A percentile compares a stretch with the other conserved stretches of the same genome.
Evolutionary conservation across 1,140 invertebrate species (phyloP).

Genomic region (Metaphire vulgaris): DNA sequence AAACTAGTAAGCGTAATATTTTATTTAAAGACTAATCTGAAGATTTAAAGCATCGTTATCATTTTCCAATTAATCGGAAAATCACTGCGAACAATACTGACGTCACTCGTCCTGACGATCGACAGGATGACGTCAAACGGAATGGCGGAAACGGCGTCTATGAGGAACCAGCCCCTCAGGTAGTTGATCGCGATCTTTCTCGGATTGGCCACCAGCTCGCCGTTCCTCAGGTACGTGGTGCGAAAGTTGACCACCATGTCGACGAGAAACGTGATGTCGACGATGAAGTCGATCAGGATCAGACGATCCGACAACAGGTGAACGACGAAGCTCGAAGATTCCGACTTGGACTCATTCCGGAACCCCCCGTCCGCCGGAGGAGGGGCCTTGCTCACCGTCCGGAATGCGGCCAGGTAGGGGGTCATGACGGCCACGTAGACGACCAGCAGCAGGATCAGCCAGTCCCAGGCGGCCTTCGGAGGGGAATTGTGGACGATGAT

Average conservation of each 20-base stretch:
- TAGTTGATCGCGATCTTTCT: conserved; percentile 51
- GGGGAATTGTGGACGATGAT: conserved; percentile 94
- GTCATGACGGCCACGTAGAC: conserved; percentile 97
- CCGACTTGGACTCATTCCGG: neutral
- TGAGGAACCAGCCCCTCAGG: conserved; percentile 53
- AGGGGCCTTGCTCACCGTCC: too few relatives aligned
- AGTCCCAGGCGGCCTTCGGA: conserved; percentile 95
- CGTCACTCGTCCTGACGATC: conserved; percentile 50
- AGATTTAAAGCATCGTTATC: too few relatives aligned
- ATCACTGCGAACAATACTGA: too few relatives aligned
- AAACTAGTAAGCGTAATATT: too few relatives aligned
- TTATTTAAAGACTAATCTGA: too few relatives aligned
- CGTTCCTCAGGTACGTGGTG: conserved; percentile 51
- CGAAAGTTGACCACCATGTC: conserved; percentile 89
- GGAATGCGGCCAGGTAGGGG: conserved; percentile 90
- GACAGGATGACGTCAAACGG: conserved; percentile 52
- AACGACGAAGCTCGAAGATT: neutral
- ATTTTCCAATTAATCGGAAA: too few relatives aligned
- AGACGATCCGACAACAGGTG: conserved; percentile 19
- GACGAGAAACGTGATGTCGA: conserved; percentile 97
- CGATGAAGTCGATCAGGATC: conserved; percentile 58
- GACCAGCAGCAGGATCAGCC: conserved; percentile 87
- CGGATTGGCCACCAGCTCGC: conserved; percentile 49
- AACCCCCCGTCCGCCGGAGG: neutral
- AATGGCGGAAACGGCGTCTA: conserved; percentile 51